phyloP scores from a whole-genome alignment of 1,140 invertebrate genomes.

The Phymorhynchus buccinoides region DNA sequence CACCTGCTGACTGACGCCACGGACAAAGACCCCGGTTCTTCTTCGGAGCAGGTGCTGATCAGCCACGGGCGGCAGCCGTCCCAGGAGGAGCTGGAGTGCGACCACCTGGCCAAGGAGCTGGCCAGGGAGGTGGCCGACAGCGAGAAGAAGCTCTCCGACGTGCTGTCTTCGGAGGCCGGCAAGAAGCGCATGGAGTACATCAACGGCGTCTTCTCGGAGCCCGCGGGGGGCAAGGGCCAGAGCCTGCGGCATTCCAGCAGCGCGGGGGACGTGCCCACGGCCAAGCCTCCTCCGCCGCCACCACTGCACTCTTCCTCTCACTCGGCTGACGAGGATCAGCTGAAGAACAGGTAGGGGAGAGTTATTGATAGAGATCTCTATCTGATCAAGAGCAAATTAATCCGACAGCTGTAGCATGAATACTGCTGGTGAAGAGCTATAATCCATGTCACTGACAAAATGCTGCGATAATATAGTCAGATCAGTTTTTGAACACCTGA shows the following conservation, averaged over 20 bases:
- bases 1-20: constrained; percentile 19
- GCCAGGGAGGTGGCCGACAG: constrained; percentile 79
- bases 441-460: too few species aligned
- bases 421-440: too few species aligned
- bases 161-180: constrained; percentile 80
- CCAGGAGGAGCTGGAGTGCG: constrained; percentile 87
- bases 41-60: not conserved
- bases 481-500: too few species aligned
- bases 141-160: constrained; percentile 63
- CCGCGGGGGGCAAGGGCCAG: not conserved
- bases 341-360: not conserved
- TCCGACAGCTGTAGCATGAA: too few species aligned
- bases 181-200: constrained; percentile 87
- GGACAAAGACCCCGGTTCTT: not conserved
- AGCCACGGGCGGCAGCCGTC: constrained; percentile 75
- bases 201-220: constrained; percentile 80
- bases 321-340: not conserved
- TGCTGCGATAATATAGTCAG: too few species aligned
- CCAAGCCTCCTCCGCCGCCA: not conserved
- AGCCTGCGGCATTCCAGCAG: constrained; percentile 9
- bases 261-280: not conserved
- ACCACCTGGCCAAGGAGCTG: constrained; percentile 82
- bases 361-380: too few species aligned
- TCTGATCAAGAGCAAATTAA: too few species aligned
- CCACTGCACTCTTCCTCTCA: not conserved